A percentile compares a stretch with the other conserved stretches of the same genome.
Evolutionary conservation across 2,113 vertebrate genomes (phyloP).

Genomic region (human (Homo sapiens)): DNA sequence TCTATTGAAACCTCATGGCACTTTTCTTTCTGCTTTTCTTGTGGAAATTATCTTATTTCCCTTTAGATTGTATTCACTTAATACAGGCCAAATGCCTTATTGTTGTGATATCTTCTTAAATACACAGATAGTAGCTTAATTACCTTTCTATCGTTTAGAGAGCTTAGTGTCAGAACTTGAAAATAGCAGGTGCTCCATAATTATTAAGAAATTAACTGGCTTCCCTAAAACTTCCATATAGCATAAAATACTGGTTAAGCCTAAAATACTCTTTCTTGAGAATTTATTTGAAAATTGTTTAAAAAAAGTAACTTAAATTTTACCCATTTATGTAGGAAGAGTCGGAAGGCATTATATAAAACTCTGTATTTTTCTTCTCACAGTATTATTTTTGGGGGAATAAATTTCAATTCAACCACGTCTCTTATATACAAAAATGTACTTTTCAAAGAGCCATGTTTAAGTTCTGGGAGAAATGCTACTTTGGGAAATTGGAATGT

Average conservation of each 20-base stretch:
- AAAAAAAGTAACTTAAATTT: not conserved
- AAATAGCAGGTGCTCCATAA: not conserved
- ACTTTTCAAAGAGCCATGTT: slow-evolving; percentile 39
- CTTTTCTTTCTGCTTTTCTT: not conserved
- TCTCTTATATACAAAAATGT: not conserved
- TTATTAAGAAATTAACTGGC: slow-evolving; percentile 4
- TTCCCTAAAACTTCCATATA: not conserved
- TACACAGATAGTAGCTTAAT: not conserved
- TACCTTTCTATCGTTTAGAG: not conserved
- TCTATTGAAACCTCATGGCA: not conserved
- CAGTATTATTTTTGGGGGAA: not conserved
- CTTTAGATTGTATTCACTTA: not conserved
- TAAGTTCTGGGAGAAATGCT: slow-evolving; percentile 41
- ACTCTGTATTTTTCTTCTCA: slow-evolving; percentile 22
- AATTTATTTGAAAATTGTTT: slow-evolving; percentile 2
- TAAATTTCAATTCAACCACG: not conserved
- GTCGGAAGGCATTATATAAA: not conserved
- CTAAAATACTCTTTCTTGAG: not conserved
- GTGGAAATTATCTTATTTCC: not conserved
- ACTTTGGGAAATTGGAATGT: slow-evolving; percentile 60
- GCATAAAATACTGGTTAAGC: not conserved
- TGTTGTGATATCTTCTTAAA: not conserved
- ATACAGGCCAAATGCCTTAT: not conserved
- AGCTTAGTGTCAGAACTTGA: not conserved
- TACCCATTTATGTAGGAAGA: not conserved